A percentile compares a stretch with the other conserved stretches of the same genome.
phyloP scores from a whole-genome alignment of 2,113 vertebrate species.

The Picathartes gymnocephalus region DNA sequence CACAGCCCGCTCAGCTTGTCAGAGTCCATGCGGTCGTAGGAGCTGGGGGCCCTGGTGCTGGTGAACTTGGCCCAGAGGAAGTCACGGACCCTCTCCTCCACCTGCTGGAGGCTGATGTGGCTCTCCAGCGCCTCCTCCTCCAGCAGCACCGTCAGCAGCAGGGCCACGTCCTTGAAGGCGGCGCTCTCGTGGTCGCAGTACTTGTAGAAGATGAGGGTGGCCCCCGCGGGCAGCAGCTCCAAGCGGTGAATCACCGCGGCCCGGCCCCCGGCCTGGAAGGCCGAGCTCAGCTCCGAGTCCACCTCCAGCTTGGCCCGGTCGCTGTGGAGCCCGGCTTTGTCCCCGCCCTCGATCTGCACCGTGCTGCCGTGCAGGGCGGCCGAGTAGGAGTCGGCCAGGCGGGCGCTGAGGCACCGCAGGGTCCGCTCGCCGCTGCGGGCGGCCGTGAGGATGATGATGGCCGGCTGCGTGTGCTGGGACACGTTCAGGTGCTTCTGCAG shows the following conservation, averaged over 20 bases:
- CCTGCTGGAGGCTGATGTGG: constrained; percentile 53
- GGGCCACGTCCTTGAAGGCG: constrained; percentile 83
- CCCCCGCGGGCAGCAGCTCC: constrained; percentile 85
- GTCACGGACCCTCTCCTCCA: constrained; percentile 89
- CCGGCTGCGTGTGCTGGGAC: constrained; percentile 75
- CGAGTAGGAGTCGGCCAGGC: constrained; percentile 77
- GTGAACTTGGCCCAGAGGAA: constrained; percentile 79
- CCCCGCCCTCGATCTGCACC: constrained; percentile 73
- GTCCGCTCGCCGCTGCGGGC: constrained; percentile 72
- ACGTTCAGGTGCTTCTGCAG: constrained; percentile 82
- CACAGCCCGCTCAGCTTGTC: constrained; percentile 81
- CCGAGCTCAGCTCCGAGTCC: constrained; percentile 77
- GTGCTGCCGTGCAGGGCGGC: constrained; percentile 64
- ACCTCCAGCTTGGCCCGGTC: constrained; percentile 83
- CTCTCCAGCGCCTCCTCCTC: constrained; percentile 72
- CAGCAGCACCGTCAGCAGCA: constrained; percentile 88
- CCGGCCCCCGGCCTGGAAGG: constrained; percentile 73
- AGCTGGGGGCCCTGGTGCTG: not conserved
- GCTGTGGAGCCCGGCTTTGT: constrained; percentile 70
- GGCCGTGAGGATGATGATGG: constrained; percentile 81
- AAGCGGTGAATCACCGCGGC: constrained; percentile 87
- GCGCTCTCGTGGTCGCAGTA: constrained; percentile 95
- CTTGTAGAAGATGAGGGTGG: constrained; percentile 95
- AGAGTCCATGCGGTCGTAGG: constrained; percentile 69
- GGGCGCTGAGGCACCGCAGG: constrained; percentile 79